phyloP scores from a whole-genome alignment of 2,888 invertebrate species.

The Thymelicus lineola region DNA sequence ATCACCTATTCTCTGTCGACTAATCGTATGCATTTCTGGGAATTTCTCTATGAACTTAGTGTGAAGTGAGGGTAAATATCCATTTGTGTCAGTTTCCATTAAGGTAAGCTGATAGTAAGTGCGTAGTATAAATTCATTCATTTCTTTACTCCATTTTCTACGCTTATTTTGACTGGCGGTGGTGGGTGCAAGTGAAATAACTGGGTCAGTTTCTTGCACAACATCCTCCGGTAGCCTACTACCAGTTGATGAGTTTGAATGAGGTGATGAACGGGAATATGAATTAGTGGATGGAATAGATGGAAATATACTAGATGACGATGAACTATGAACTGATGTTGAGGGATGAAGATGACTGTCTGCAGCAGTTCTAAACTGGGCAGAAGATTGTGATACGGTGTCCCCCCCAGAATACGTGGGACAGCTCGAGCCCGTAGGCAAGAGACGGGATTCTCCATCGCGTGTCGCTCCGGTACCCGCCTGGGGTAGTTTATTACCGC shows the following conservation, averaged over 20 bases:
- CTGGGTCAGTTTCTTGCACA: slow-evolving; percentile 24
- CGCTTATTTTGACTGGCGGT: neutral
- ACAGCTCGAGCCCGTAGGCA: slow-evolving; percentile 22
- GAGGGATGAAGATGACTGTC: neutral
- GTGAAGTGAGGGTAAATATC: slow-evolving; percentile 33
- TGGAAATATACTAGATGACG: slow-evolving; percentile 2
- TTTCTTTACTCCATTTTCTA: slow-evolving; percentile 36
- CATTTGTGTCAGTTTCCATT: slow-evolving; percentile 28
- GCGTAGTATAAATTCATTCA: slow-evolving; percentile 41
- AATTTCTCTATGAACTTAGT: slow-evolving; percentile 33
- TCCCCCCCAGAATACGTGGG: slow-evolving; percentile 37
- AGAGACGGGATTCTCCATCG: slow-evolving; percentile 35
- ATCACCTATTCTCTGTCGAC: slow-evolving; percentile 40
- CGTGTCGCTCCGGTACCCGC: slow-evolving; percentile 21
- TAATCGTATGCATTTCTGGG: slow-evolving; percentile 32
- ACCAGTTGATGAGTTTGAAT: neutral
- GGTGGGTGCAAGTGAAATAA: slow-evolving; percentile 16
- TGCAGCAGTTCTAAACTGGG: slow-evolving; percentile 12
- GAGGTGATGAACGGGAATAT: neutral
- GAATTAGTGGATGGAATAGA: slow-evolving; percentile 2
- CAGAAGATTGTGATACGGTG: slow-evolving; percentile 28
- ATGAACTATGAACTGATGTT: slow-evolving; percentile 1
- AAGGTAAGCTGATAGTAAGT: slow-evolving; percentile 32
- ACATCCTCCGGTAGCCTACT: slow-evolving; percentile 28
- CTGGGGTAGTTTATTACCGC: slow-evolving; percentile 30